Evolutionary conservation across 1,140 invertebrate species (phyloP).

Genomic region (Tetranychus cinnabarinus): DNA sequence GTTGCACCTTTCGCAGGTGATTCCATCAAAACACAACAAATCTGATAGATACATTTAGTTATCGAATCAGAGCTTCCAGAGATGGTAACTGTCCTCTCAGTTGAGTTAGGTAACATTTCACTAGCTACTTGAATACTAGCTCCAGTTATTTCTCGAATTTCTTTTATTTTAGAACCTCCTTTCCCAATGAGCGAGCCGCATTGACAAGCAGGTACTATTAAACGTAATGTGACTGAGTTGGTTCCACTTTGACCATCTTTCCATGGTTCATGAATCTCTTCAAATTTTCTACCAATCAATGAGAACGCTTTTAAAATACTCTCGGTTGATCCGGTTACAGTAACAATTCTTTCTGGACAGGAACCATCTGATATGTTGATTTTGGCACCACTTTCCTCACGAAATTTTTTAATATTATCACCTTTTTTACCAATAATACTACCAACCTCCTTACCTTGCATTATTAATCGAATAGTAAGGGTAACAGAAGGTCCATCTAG

Average conservation of each 20-base stretch:
- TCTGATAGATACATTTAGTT: conserved; percentile 95
- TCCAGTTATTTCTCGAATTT: conserved; percentile 54
- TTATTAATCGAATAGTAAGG: conserved; percentile 90
- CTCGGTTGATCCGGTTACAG: conserved; percentile 83
- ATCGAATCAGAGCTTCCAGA: conserved; percentile 91
- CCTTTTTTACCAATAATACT: conserved; percentile 80
- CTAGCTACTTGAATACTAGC: conserved; percentile 66
- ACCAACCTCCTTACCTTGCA: conserved; percentile 99
- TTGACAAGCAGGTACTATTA: conserved; percentile 96
- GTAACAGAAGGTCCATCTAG: conserved; percentile 48
- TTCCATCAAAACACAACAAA: conserved; percentile 98
- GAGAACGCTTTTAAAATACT: conserved; percentile 96
- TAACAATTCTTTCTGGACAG: conserved; percentile 77
- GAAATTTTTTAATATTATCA: conserved; percentile 18
- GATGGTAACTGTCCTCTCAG: conserved; percentile 94
- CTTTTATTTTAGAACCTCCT: conserved; percentile 95
- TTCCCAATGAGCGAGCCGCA: conserved; percentile 98
- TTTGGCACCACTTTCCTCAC: conserved; percentile 29
- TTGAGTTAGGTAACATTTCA: conserved; percentile 98
- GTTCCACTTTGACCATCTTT: conserved; percentile 7
- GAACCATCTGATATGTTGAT: conserved; percentile 44
- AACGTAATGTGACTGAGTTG: conserved; percentile 46
- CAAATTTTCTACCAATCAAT: conserved; percentile 97
- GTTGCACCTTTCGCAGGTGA: conserved; percentile 96
- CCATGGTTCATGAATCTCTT: conserved; percentile 35